Conservation (phyloP, 2,113 vertebrate genomes). For the Holacanthus passer region DNA sequence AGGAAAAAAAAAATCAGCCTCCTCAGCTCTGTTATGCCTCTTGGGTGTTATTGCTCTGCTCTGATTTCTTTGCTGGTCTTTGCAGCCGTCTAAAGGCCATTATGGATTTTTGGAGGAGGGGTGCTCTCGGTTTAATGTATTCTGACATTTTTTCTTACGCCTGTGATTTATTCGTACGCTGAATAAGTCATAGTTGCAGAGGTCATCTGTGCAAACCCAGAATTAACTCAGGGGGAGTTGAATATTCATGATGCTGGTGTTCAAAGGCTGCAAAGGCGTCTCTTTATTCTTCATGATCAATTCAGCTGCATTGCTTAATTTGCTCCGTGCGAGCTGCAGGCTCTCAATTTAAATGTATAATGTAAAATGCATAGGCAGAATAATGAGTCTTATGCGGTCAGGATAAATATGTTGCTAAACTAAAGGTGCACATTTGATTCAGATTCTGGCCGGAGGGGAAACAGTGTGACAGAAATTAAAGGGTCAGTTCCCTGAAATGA, state of each 20-base stretch:
- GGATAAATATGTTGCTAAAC: constrained; percentile 14
- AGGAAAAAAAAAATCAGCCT: constrained; percentile 42
- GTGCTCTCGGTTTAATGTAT: constrained; percentile 38
- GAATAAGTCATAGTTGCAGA: constrained; percentile 43
- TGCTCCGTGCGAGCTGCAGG: constrained; percentile 12
- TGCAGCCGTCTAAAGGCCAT: constrained; percentile 33
- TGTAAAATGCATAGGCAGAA: constrained; percentile 53
- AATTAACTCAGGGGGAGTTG: constrained; percentile 26
- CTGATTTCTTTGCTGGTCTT: constrained; percentile 49
- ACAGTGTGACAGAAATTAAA: neutral
- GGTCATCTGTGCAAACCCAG: constrained; percentile 56
- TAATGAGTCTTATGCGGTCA: constrained; percentile 36
- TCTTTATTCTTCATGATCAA: constrained; percentile 12
- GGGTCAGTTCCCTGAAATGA: neutral
- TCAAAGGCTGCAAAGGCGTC: constrained; percentile 18
- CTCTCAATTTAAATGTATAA: constrained; percentile 51
- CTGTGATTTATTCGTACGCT: constrained; percentile 38
- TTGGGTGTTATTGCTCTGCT: constrained; percentile 42
- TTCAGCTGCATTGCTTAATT: constrained; percentile 42
- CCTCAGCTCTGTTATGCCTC: constrained; percentile 50
- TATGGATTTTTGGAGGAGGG: constrained; percentile 38
- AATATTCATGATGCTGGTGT: constrained; percentile 50
- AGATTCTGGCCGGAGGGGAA: neutral
- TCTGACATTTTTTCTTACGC: constrained; percentile 28
- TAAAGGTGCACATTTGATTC: constrained; percentile 20